Conservation (phyloP, 2,113 vertebrate genomes). For the Ceyx melanurus region DNA sequence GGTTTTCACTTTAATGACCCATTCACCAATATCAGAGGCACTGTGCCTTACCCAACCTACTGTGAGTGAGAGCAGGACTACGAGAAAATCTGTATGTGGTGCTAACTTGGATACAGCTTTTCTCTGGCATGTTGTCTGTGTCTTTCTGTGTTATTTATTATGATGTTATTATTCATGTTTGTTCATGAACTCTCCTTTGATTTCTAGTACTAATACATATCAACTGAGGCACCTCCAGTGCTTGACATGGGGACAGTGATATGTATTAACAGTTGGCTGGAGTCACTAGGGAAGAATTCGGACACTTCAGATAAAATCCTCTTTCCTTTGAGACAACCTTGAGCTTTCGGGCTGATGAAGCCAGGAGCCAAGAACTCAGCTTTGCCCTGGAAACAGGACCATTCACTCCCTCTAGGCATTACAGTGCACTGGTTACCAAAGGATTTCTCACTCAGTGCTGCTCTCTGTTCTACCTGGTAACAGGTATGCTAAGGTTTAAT, state of each 20-base stretch:
- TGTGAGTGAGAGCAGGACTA: not conserved
- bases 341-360: not conserved
- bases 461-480: not conserved
- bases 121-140: not conserved
- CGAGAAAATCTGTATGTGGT: not conserved
- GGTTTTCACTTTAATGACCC: not conserved
- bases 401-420: not conserved
- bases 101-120: not conserved
- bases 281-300: not conserved
- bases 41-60: not conserved
- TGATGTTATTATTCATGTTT: not conserved
- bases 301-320: not conserved
- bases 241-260: not conserved
- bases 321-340: not conserved
- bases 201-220: not conserved
- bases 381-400: not conserved
- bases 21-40: not conserved
- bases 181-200: not conserved
- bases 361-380: not conserved
- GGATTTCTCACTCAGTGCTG: not conserved
- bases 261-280: not conserved
- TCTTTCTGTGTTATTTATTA: not conserved
- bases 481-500: not conserved
- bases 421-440: not conserved
- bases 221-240: accelerated